phyloP scores from a whole-genome alignment of 2,797 vertebrate species.

The Poeciliopsis gracilis region DNA sequence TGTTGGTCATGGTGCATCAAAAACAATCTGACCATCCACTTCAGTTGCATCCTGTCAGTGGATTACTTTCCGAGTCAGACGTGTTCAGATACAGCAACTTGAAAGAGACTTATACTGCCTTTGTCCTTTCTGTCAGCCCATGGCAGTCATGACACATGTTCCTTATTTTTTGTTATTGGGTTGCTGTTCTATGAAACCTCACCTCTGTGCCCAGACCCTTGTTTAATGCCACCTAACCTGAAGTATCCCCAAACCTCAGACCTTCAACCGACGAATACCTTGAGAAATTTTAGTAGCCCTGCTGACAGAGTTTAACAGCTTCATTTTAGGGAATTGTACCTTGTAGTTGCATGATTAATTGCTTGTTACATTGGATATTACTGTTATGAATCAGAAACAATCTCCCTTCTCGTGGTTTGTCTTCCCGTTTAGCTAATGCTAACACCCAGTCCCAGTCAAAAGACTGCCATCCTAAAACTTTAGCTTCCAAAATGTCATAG shows the following conservation, averaged over 20 bases:
- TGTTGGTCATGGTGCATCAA: not conserved
- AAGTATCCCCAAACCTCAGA: not conserved
- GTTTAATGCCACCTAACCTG: not conserved
- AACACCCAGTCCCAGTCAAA: not conserved
- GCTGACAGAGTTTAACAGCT: not conserved
- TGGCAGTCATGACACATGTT: not conserved
- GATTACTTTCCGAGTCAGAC: not conserved
- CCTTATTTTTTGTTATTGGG: not conserved
- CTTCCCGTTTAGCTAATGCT: not conserved
- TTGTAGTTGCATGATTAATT: not conserved
- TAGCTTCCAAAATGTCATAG: not conserved
- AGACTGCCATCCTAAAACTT: not conserved
- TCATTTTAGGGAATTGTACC: not conserved
- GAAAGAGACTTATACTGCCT: not conserved
- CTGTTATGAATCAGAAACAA: not conserved
- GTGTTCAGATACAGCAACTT: not conserved
- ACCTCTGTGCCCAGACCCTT: not conserved
- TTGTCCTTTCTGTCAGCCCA: not conserved
- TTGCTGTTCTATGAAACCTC: not conserved
- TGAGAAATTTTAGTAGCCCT: not conserved
- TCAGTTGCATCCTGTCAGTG: not conserved
- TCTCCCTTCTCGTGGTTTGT: not conserved
- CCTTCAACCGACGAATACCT: not conserved
- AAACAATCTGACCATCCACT: not conserved
- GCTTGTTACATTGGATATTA: not conserved